Evolutionary conservation across 1,140 invertebrate species (phyloP).

Genomic region (Drosophila pachea): DNA sequence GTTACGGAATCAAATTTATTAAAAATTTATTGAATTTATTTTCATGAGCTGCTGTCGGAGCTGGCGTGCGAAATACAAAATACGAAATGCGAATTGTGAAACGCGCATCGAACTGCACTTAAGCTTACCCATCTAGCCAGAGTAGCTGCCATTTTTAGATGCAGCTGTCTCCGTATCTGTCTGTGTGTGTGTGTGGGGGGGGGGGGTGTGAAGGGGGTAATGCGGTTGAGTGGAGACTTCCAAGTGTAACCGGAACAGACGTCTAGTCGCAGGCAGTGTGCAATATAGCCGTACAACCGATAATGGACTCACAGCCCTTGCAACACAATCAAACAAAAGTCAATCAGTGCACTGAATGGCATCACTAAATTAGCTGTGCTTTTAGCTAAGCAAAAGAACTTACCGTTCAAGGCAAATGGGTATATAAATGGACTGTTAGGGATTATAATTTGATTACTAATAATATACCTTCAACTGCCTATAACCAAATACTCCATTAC

Average conservation of each 20-base stretch:
- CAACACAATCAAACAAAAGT: background rate
- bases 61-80: constrained; percentile 15
- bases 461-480: no score
- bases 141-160: background rate
- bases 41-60: constrained; percentile 40
- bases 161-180: background rate
- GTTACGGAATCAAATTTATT: constrained; percentile 65
- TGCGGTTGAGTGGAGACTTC: constrained; percentile 14
- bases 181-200: background rate
- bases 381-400: background rate
- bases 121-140: constrained; percentile 46
- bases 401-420: no score
- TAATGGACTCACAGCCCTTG: constrained; percentile 6
- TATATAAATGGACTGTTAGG: no score
- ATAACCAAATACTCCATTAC: no score
- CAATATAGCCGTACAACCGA: background rate
- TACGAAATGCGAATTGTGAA: no score
- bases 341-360: background rate
- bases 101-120: constrained; percentile 54
- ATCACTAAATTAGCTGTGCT: background rate
- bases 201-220: constrained; percentile 29
- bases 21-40: constrained; percentile 76
- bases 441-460: no score
- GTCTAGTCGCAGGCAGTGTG: background rate
- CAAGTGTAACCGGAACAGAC: background rate